Conservation (phyloP, 2,113 vertebrate genomes). For the Oenanthe oenanthe region DNA sequence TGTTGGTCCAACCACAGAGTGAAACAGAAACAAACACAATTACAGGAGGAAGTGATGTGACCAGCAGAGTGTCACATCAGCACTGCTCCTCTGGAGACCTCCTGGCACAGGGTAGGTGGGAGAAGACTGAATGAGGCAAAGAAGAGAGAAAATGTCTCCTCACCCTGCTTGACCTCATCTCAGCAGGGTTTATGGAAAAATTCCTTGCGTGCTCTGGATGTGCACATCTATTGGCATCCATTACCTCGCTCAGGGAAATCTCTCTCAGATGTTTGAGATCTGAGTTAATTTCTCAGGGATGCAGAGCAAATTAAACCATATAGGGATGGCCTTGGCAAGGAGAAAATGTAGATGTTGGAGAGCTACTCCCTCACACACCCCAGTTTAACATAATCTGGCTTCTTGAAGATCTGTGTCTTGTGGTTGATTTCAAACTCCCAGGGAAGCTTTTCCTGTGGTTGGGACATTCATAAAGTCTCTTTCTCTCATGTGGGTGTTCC, state of each 20-base stretch:
- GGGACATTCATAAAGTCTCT: background rate
- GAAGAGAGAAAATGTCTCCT: background rate
- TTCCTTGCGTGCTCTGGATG: background rate
- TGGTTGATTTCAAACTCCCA: background rate
- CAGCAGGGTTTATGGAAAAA: background rate
- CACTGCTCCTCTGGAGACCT: background rate
- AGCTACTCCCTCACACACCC: background rate
- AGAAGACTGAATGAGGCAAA: background rate
- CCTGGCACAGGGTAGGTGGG: background rate
- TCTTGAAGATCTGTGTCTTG: background rate
- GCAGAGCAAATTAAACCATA: background rate
- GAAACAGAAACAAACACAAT: background rate
- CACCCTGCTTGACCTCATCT: background rate
- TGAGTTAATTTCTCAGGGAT: background rate
- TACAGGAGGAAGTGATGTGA: background rate
- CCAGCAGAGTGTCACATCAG: background rate
- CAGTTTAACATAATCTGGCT: background rate
- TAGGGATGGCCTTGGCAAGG: background rate
- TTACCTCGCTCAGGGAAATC: background rate
- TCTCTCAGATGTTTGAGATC: background rate
- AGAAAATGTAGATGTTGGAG: background rate
- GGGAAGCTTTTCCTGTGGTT: slow-evolving; percentile 15
- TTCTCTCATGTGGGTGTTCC: background rate
- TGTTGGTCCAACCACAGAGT: background rate
- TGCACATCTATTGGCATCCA: background rate